Evolutionary conservation across 2,888 invertebrate species (phyloP), one percentile per base, ranked within the genome.

Genomic region (Oscheius myriophilus): DNA sequence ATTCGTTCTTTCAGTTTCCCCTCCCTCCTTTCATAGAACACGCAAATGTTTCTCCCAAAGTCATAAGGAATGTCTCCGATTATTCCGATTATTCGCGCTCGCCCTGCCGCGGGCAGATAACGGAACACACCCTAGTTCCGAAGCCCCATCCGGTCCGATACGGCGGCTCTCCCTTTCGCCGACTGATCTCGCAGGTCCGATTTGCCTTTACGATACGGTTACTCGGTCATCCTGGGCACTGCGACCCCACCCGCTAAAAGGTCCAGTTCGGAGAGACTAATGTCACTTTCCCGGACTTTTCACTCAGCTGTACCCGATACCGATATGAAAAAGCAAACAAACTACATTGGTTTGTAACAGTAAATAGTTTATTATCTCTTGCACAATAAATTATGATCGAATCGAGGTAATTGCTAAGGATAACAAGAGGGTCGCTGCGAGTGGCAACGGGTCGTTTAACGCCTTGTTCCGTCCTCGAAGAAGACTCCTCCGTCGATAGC

Each of bases 401-500:
- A 55, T 65, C 55, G 64, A 65, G 55, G 64, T 54, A 53, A 65
- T 55, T 65, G 54, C 64, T 65, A 55, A 65, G 26, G 54, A 26
- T 53, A 52, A 51, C 51, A 52, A 62, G 49, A 45, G 64, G 54
- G 46, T 65, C 54, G 23, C 25, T 26, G 64, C 54, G 45, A 25
- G 45, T 23, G 26, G 64, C 25, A 25, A 49, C 61, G 39, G n/a
- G 46, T 61, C 61, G 67, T 58, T 79, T 79, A 79, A 68, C 79
- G 79, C 42, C 79, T 70, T 59, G 80, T 81, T 72, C 81, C 81
- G 72, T 80, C 81, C 71, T 81, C 80, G 78, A 82, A 82, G 79
- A 82, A 82, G 70, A 82, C 76, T 76, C 82, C 82, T 70, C 82
- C 82, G 72, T 82, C 82, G 73, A 76, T 76, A 59, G 82, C 79